Evolutionary conservation across 2,113 vertebrate species (phyloP).

Genomic region (Corynorhinus townsendii): DNA sequence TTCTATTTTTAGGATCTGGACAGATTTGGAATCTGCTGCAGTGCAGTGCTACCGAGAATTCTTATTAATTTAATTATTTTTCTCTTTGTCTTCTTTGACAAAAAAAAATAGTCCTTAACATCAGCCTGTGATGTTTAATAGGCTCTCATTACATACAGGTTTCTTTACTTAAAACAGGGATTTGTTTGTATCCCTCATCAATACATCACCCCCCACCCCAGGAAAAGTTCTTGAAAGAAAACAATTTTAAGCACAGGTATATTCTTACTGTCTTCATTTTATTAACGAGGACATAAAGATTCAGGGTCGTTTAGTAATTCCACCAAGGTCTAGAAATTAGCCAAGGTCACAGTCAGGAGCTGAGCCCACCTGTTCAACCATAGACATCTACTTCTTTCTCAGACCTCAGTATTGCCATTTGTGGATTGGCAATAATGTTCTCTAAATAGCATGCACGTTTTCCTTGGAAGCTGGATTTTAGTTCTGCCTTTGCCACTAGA

Average conservation of each 20-base stretch:
- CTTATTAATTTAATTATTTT: slow-evolving; percentile 46
- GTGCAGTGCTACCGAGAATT: slow-evolving; percentile 35
- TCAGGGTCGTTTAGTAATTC: not conserved
- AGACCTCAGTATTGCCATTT: not conserved
- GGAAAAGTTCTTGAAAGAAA: not conserved
- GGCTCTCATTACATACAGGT: not conserved
- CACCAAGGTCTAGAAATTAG: not conserved
- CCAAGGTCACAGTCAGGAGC: not conserved
- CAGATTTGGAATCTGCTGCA: slow-evolving; percentile 53
- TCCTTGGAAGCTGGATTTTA: not conserved
- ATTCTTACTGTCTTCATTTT: not conserved
- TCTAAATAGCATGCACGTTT: not conserved
- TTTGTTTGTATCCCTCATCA: not conserved
- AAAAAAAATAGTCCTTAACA: not conserved
- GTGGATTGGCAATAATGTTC: not conserved
- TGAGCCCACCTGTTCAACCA: not conserved
- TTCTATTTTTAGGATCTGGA: slow-evolving; percentile 53
- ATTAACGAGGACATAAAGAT: slow-evolving; percentile 8
- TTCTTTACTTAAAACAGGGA: not conserved
- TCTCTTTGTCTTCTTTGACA: slow-evolving; percentile 14
- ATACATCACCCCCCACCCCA: not conserved
- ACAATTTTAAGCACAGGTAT: not conserved
- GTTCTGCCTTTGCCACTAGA: not conserved
- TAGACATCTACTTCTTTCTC: not conserved
- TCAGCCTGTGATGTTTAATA: not conserved